A percentile compares a stretch with the other conserved stretches of the same genome.
Conservation (phyloP, 2,113 vertebrate genomes). For the Stictonetta naevosa region DNA sequence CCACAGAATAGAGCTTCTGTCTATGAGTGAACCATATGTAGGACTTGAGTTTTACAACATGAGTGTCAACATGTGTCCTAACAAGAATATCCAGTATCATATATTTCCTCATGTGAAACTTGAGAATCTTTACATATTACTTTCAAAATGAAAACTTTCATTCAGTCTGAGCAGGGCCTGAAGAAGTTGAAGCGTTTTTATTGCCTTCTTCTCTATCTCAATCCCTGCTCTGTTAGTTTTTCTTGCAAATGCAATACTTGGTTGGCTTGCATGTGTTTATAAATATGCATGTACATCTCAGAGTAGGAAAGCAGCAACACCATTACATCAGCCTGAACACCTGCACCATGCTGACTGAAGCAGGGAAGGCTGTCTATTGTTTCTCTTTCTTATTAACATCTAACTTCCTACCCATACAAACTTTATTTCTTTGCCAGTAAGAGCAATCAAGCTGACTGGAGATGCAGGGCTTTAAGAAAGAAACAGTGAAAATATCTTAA, state of each 20-base stretch:
- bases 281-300: slow-evolving; percentile 20
- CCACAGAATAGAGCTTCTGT: slow-evolving; percentile 17
- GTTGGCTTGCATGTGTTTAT: slow-evolving; percentile 40
- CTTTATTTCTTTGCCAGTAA: background rate
- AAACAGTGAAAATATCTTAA: background rate
- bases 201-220: background rate
- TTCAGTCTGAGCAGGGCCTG: background rate
- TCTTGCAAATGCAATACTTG: background rate
- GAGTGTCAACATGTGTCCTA: background rate
- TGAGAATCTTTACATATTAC: background rate
- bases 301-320: slow-evolving; percentile 1
- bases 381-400: background rate
- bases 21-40: background rate
- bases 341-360: slow-evolving; percentile 22
- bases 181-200: background rate
- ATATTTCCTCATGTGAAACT: background rate
- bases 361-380: background rate
- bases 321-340: slow-evolving; percentile 55
- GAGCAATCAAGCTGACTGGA: background rate
- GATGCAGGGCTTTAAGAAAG: background rate
- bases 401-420: background rate
- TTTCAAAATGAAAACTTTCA: slow-evolving; percentile 5
- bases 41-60: background rate
- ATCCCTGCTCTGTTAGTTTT: background rate
- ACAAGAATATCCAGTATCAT: background rate